Percentiles rank a stretch among this genome's conserved stretches.
Evolutionary conservation across 2,888 invertebrate species (phyloP).

Genomic region (Xylota sylvarum): DNA sequence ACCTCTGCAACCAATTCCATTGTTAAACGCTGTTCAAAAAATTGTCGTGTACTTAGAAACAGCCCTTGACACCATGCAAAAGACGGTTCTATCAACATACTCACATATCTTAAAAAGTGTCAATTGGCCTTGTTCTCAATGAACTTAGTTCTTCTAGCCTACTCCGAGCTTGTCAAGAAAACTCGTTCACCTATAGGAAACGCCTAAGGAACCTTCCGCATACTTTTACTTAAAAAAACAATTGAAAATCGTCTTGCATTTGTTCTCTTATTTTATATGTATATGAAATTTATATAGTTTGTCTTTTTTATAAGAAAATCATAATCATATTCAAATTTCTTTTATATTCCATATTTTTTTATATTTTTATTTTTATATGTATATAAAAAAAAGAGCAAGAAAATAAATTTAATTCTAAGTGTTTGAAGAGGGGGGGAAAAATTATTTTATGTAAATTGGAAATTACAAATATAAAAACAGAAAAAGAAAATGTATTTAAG

Average conservation of each 20-base stretch:
- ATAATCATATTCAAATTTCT: conserved; percentile 44
- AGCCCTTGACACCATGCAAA: no score
- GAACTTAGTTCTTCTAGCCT: no score
- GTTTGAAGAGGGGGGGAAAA: conserved; percentile 17
- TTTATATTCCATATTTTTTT: conserved; percentile 68
- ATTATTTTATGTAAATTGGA: conserved; percentile 23
- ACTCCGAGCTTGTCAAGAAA: no score
- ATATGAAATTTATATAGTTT: conserved; percentile 46
- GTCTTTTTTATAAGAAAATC: conserved; percentile 46
- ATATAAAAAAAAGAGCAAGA: conserved; percentile 72
- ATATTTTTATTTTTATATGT: conserved; percentile 51
- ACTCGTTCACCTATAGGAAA: no score
- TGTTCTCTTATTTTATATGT: conserved; percentile 47
- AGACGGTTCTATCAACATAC: no score
- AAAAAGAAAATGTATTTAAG: conserved; percentile 35
- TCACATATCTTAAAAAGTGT: no score
- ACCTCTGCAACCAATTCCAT: no score
- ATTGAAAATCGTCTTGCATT: background rate
- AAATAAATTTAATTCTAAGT: conserved; percentile 75
- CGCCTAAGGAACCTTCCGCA: no score
- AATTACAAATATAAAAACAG: conserved; percentile 17
- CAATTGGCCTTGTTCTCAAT: no score
- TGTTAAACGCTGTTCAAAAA: no score
- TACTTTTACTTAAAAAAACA: no score
- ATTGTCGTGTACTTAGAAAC: no score